These are phyloP conservation scores for Argyrosomus japonicus DNA, from an alignment of 2,113 vertebrate genomes.

Conservation along the genomic window DNA sequence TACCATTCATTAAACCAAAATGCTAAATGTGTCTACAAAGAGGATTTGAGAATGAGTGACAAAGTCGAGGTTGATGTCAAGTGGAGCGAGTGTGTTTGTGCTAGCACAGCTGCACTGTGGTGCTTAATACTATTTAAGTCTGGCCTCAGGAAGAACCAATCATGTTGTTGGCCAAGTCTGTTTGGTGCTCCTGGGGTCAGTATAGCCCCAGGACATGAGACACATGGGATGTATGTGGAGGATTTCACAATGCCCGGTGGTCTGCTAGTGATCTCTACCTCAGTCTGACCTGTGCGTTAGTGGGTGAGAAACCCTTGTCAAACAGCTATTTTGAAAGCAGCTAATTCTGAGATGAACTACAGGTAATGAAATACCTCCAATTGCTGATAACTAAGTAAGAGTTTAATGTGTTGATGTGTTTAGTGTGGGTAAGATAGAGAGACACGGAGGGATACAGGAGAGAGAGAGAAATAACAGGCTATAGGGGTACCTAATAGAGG, in stretches of 20 bases:
- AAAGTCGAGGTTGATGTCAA: slow-evolving; percentile 50
- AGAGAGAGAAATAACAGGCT: not conserved
- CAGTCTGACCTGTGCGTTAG: slow-evolving; percentile 42
- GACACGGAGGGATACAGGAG: not conserved
- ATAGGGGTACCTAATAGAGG: slow-evolving; percentile 1
- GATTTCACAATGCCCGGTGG: slow-evolving; percentile 68
- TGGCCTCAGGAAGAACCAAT: slow-evolving; percentile 81
- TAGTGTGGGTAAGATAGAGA: not conserved
- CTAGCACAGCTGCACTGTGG: slow-evolving; percentile 61
- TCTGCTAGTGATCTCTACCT: slow-evolving; percentile 65
- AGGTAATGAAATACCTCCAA: not conserved
- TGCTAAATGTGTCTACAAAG: slow-evolving; percentile 29
- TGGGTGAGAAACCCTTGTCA: not conserved
- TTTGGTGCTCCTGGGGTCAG: slow-evolving; percentile 77
- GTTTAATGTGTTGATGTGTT: slow-evolving; percentile 62
- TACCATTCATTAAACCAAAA: slow-evolving; percentile 10
- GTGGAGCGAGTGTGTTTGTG: slow-evolving; percentile 51
- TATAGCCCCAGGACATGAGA: slow-evolving; percentile 70
- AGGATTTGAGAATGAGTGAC: slow-evolving; percentile 26
- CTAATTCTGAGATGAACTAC: not conserved
- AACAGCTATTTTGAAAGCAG: slow-evolving; percentile 21
- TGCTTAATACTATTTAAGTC: slow-evolving; percentile 75
- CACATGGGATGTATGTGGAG: slow-evolving; percentile 66
- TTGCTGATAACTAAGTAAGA: slow-evolving; percentile 64
- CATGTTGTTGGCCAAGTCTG: slow-evolving; percentile 67